Base-by-base conservation (phyloP, 2,113 vertebrate species). In the Mus musculus region DNA sequence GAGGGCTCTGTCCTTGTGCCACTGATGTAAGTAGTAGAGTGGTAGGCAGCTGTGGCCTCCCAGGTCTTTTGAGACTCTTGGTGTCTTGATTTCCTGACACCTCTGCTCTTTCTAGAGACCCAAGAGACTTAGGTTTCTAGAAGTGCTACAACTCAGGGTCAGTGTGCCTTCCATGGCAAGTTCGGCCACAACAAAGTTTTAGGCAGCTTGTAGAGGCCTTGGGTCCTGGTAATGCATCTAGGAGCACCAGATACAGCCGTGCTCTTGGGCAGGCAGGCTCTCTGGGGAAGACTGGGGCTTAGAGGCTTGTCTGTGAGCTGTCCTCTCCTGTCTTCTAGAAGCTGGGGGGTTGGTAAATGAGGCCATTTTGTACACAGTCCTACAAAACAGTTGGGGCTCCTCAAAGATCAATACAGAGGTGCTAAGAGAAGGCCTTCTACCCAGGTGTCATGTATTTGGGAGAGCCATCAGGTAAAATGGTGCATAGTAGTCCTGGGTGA, bases 311-410 rank as follows among this genome's bases (percentile, higher is more conserved):
- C 71, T 1, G 4, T 36, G 61, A 56, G 56, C 2, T n/a, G 5
- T 91, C 67, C 91, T 91, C 72, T 80, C 42, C 91, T 49, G 36
- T 87, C 84, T 56, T 56, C 72, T 75, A 49, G 89, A 61, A 33
- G 13, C 84, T 39, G 54, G 75, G 81, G 24, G 28, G 71, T 87
- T 73, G n/a, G 72, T 16, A 49, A 82, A 72, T 13, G 54, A 59
- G 81, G 67, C 63, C 84, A 42, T 73, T 89, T 30, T 81, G 22
- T 2, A 24, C 61, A 30, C 1, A 22, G 24, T 39, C 9, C 67
- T 49, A 46, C 11, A 26, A 78, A 84, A 63, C 33, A 73, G 0
- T 4, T 2, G 1, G 49, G 61, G 46, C 65, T 77, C 67, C 33
- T 65, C 36, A 22, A n/a, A 93, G 63, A 72, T 52, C 63, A 69